Percentiles rank a stretch among this genome's conserved stretches.
These are phyloP conservation scores for Paramacrobiotus metropolitanus DNA, from an alignment of 1,140 invertebrate species.

Conservation along the genomic window DNA sequence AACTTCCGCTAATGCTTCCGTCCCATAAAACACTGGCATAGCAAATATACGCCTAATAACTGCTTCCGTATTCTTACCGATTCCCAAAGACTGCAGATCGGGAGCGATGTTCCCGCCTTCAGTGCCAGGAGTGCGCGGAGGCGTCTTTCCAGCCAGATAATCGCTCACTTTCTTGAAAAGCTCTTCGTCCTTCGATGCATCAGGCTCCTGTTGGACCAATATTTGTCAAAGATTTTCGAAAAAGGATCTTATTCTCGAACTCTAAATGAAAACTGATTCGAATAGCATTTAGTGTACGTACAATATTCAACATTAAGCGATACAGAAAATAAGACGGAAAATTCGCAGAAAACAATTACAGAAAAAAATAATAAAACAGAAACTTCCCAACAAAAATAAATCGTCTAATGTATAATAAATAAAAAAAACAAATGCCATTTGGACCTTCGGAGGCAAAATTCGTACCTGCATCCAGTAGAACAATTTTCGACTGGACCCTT, in stretches of 20 bases:
- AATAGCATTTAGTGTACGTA: neutral
- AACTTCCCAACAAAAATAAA: conserved; percentile 18
- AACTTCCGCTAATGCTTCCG: neutral
- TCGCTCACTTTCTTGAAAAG: neutral
- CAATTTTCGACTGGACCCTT: conserved; percentile 64
- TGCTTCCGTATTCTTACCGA: neutral
- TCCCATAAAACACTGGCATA: neutral
- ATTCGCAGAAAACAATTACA: neutral
- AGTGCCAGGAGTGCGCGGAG: neutral
- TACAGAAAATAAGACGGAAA: neutral
- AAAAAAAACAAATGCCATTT: too few relatives aligned
- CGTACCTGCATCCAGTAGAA: conserved; percentile 99
- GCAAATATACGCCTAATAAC: neutral
- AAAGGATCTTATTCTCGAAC: neutral
- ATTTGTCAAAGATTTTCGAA: neutral
- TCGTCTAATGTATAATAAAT: too few relatives aligned
- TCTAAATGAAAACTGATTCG: neutral
- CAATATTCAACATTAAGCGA: neutral
- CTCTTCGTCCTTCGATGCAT: neutral
- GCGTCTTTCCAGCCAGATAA: neutral
- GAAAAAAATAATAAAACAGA: neutral
- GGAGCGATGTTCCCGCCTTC: neutral
- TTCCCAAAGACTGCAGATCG: neutral
- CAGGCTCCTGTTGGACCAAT: neutral
- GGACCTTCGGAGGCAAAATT: too few relatives aligned